Evolutionary conservation across 2,888 invertebrate genomes (phyloP).

Genomic region (Drosophila affinis): DNA sequence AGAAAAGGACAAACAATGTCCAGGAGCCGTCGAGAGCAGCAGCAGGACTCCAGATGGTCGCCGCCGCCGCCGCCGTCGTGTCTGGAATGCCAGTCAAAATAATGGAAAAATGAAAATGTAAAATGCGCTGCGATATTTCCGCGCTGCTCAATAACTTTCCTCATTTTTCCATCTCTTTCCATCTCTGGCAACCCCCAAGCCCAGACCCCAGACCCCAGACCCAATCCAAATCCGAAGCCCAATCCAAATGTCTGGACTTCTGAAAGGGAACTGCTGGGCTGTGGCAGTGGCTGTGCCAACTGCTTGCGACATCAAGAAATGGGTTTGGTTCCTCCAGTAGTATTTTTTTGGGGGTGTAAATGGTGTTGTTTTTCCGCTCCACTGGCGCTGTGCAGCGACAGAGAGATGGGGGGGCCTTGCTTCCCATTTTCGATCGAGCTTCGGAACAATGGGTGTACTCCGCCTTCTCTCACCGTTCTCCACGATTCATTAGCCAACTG

Average conservation of each 20-base stretch:
- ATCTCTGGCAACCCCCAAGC: background rate
- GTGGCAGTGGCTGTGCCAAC: constrained; percentile 5
- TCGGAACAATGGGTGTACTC: background rate
- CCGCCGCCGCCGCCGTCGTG: background rate
- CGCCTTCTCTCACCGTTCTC: background rate
- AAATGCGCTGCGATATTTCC: constrained; percentile 30
- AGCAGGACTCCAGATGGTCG: constrained; percentile 5
- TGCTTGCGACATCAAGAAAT: constrained; percentile 32
- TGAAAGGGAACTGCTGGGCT: constrained; percentile 17
- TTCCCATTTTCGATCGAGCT: constrained; percentile 28
- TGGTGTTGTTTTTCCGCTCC: constrained; percentile 29
- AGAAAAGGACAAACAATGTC: constrained; percentile 63
- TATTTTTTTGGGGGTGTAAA: constrained; percentile 32
- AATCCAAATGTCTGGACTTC: background rate
- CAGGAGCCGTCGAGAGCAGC: constrained; percentile 14
- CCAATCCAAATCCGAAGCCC: background rate
- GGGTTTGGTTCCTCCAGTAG: constrained; percentile 6
- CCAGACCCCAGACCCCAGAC: too few relatives aligned
- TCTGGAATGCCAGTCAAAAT: constrained; percentile 7
- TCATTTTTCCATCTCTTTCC: constrained; percentile 16
- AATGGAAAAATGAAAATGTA: constrained; percentile 9
- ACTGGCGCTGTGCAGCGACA: constrained; percentile 2
- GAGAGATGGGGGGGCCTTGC: background rate
- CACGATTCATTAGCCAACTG: constrained; percentile 25
- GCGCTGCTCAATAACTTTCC: constrained; percentile 32